These are phyloP conservation scores for Gambusia holbrooki DNA, from an alignment of 2,113 vertebrate genomes.

Conservation along the genomic window DNA sequence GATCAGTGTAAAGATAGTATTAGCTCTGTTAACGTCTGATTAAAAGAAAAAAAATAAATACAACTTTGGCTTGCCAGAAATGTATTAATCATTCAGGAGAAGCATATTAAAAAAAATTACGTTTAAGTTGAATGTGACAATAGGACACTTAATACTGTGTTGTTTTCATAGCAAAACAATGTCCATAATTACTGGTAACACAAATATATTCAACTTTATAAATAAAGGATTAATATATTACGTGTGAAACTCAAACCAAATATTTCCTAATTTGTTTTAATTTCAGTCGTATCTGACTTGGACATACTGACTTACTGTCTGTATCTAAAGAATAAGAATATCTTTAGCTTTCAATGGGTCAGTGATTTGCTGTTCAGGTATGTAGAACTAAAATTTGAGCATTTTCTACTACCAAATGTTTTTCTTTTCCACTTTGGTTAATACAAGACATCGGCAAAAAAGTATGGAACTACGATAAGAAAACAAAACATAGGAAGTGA, in stretches of 20 bases:
- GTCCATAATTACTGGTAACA: too few species aligned
- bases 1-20: slow-evolving; percentile 9
- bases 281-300: not conserved
- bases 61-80: not conserved
- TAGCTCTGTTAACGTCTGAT: slow-evolving; percentile 9
- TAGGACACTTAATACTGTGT: too few species aligned
- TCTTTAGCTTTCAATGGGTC: slow-evolving; percentile 28
- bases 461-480: not conserved
- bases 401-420: not conserved
- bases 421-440: not conserved
- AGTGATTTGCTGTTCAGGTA: slow-evolving; percentile 1
- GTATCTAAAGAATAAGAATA: not conserved
- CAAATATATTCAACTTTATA: not conserved
- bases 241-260: not conserved
- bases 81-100: not conserved
- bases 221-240: not conserved
- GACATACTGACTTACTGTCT: not conserved
- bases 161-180: too few species aligned
- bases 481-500: not conserved
- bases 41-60: not conserved
- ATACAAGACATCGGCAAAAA: not conserved
- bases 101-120: not conserved
- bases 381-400: slow-evolving; percentile 16
- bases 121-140: not conserved
- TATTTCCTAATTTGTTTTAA: not conserved